Conservation (phyloP, 2,113 vertebrate genomes). For the Ovis aries region ARS-UI_Ramb_v3.0 NC_056064.1:31811001-31811500, state of each 20-base stretch:
- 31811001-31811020: not conserved
- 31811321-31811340: not conserved
- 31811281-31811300: not conserved
- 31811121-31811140: not conserved
- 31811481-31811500: not conserved
- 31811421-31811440: not conserved
- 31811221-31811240: accelerated
- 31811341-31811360: not conserved
- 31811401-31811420: not conserved
- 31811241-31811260: not conserved
- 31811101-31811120: not conserved
- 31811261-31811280: not conserved
- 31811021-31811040: not conserved
- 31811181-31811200: not conserved
- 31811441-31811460: not conserved
- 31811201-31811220: accelerated
- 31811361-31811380: not conserved
- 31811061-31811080: not conserved
- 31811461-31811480: not conserved
- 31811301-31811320: constrained; percentile 33
- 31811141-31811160: not conserved
- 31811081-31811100: not conserved
- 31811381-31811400: not conserved
- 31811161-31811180: not conserved
- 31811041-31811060: not conserved